Conservation (phyloP, 2,888 invertebrate species). For the Drymonia ruficornis region DNA sequence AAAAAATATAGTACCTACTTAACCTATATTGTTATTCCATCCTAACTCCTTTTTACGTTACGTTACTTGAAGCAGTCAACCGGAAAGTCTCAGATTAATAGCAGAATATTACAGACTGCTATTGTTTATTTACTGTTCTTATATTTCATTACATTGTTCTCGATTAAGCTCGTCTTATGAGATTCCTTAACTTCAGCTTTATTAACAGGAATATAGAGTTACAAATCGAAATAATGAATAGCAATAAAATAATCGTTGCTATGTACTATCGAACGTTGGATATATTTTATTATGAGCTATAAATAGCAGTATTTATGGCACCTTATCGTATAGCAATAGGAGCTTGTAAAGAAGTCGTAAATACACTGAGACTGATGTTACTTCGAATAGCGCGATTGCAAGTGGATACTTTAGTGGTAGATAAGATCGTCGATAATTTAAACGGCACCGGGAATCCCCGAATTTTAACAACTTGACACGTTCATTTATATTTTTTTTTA, state of each 20-base stretch:
- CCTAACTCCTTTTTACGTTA: no score
- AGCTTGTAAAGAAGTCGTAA: constrained; percentile 23
- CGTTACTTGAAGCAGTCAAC: background rate
- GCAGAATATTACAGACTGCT: constrained; percentile 15
- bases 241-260: constrained; percentile 31
- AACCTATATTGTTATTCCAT: no score
- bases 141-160: constrained; percentile 21
- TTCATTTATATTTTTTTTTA: no score
- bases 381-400: background rate
- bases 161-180: constrained; percentile 20
- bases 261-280: constrained; percentile 19
- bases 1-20: no score
- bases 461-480: no score
- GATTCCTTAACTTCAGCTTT: constrained; percentile 7
- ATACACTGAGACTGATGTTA: background rate
- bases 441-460: no score
- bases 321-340: constrained; percentile 41
- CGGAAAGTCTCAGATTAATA: background rate
- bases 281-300: constrained; percentile 44
- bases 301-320: constrained; percentile 42
- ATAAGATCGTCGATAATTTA: no score
- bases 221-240: constrained; percentile 5
- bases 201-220: background rate
- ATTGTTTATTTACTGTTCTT: constrained; percentile 20
- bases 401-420: background rate